Base-by-base conservation (phyloP, 2,888 invertebrate genomes). In the Villa cingulata region DNA sequence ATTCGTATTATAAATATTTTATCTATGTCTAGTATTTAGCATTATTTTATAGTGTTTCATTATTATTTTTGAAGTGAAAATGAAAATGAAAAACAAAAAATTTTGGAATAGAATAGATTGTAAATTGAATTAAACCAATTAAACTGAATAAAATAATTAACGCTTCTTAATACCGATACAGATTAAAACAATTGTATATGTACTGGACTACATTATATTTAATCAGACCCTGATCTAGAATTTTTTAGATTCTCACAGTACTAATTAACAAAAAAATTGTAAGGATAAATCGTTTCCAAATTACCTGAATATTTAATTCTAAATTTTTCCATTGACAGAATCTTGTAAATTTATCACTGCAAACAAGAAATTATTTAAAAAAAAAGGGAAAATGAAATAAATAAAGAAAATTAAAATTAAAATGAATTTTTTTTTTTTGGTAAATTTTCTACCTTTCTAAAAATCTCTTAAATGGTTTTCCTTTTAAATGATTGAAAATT, bases 301-400 rank as follows among this genome's bases (percentile, higher is more conserved):
- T 72, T 72, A 87, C 87, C 77, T 95, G 92, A 70, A 97, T 97
- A 77, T 98, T 98, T 70, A 98, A 78, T 77, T 99, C 98, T 77
- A 98, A 80, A 73, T 99, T 98, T 76, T 99, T 99, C 98, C 98
- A 98, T 73, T 98, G 98, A 73, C 97, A 97, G 79, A 96, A 98
- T 64, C 98, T 83, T 61, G 96, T 97, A 74, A 95, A 98, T 79
- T 97, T 96, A 68, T 96, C 96, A 76, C 96, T 96, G 74, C 49
- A 81, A 27, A 27, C 2, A 27, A 27, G 2, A 27, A 6, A 27
- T 9, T 14, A 15, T 10, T 34, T 34, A 15, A 34, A 34, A 34
- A 34, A 34, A 34, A n/a, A n/a, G n/a, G n/a, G n/a, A n/a, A 34
- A 34, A 34, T 34, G n/a, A 9, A 34, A 23, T 7, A 51, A 47